Evolutionary conservation across 2,113 vertebrate genomes (phyloP).

Genomic region (Neotoma lepida): DNA sequence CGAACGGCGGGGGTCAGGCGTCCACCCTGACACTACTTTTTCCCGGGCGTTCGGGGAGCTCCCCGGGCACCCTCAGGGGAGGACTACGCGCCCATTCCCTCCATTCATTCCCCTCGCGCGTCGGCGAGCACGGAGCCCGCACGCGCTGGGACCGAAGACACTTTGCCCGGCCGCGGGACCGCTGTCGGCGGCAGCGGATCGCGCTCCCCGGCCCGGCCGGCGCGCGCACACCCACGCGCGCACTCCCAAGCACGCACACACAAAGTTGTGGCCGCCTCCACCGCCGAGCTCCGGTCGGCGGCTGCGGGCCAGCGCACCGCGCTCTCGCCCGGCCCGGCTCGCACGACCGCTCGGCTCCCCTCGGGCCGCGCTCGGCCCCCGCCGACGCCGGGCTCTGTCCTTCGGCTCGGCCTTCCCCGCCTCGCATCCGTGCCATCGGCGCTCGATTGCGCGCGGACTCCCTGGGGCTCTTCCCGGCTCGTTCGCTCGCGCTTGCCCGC

Average conservation of each 20-base stretch:
- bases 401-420: slow-evolving; percentile 72
- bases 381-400: slow-evolving; percentile 5
- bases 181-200: accelerated
- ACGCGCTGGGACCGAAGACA: not conserved
- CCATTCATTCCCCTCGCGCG: not conserved
- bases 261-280: slow-evolving; percentile 52
- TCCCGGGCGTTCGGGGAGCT: not conserved
- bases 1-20: not conserved
- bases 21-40: not conserved
- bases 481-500: slow-evolving; percentile 35
- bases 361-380: not conserved
- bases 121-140: not conserved
- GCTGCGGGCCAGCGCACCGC: not conserved
- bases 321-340: not conserved
- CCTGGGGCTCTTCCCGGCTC: slow-evolving; percentile 83
- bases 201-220: not conserved
- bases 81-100: not conserved
- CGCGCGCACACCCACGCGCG: not conserved
- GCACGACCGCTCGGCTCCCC: slow-evolving; percentile 52
- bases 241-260: not conserved
- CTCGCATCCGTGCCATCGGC: slow-evolving; percentile 89
- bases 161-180: not conserved
- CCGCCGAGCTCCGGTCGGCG: not conserved
- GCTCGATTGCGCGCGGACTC: slow-evolving; percentile 91
- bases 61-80: accelerated